These are phyloP conservation scores for Ameiurus melas DNA, from an alignment of 2,113 vertebrate species.

Conservation along the genomic window DNA sequence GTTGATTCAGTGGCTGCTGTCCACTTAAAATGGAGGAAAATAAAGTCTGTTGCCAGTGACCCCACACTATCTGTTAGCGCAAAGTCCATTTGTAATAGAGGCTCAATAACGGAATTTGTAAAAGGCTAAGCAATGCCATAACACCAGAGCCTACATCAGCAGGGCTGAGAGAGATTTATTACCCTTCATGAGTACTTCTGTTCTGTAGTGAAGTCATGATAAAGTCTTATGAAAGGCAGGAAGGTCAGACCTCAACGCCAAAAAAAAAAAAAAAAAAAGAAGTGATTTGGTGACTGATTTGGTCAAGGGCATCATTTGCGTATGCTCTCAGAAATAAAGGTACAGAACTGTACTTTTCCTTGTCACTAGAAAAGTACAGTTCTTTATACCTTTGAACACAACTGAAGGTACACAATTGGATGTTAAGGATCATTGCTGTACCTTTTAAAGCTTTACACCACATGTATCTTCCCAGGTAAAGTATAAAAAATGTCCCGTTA, in stretches of 20 bases:
- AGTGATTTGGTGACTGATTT: neutral
- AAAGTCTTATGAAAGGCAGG: neutral
- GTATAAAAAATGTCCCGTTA: neutral
- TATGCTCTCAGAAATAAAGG: neutral
- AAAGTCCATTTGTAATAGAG: conserved; percentile 38
- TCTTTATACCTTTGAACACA: neutral
- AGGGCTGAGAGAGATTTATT: conserved; percentile 14
- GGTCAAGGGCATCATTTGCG: neutral
- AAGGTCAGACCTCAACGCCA: neutral
- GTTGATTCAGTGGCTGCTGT: conserved; percentile 44
- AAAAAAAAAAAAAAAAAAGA: neutral
- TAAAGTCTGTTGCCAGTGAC: conserved; percentile 41
- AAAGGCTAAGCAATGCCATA: conserved; percentile 27
- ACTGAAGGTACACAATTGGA: neutral
- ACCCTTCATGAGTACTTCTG: neutral
- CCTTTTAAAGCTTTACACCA: neutral
- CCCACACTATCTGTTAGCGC: conserved; percentile 41
- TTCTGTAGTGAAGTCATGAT: neutral
- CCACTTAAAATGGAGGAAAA: conserved; percentile 46
- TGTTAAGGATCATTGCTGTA: neutral
- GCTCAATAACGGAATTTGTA: conserved; percentile 42
- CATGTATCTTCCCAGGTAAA: neutral
- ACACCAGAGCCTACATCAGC: conserved; percentile 4
- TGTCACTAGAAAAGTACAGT: neutral
- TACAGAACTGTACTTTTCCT: neutral